These are phyloP conservation scores for Polydrusus pterygomalis DNA, from an alignment of 2,888 invertebrate genomes.

Conservation along the genomic window DNA sequence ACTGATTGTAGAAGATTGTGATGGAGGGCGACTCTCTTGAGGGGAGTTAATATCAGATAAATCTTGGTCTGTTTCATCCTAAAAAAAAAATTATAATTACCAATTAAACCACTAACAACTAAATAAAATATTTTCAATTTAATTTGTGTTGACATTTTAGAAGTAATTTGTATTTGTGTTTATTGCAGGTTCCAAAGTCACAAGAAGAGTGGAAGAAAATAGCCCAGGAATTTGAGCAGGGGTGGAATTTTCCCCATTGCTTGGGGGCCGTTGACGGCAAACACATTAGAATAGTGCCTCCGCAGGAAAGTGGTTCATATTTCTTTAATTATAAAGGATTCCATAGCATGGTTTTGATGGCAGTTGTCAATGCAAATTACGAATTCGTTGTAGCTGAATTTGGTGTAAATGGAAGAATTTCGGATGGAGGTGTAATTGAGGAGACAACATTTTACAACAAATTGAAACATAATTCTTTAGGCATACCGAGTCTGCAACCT, in stretches of 20 bases:
- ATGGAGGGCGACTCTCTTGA: background rate
- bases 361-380: constrained; percentile 4
- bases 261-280: too few species aligned
- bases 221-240: constrained; percentile 4
- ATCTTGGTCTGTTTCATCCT: too few species aligned
- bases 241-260: constrained; percentile 3
- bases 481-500: background rate
- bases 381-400: background rate
- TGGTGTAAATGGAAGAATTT: background rate
- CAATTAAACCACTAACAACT: background rate
- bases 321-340: constrained; percentile 22
- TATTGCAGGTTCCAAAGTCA: constrained; percentile 22
- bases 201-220: constrained; percentile 28
- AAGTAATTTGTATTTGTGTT: background rate
- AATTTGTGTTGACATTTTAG: background rate
- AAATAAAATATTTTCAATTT: background rate
- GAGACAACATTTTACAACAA: background rate
- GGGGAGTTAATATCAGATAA: background rate
- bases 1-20: background rate
- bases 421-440: background rate
- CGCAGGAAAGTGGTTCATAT: constrained; percentile 14
- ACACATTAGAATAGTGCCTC: constrained; percentile 22
- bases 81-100: too few species aligned
- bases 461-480: background rate
- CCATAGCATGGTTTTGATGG: constrained; percentile 6